phyloP scores from a whole-genome alignment of 2,888 invertebrate genomes.

The Chrysolina haemoptera region DNA sequence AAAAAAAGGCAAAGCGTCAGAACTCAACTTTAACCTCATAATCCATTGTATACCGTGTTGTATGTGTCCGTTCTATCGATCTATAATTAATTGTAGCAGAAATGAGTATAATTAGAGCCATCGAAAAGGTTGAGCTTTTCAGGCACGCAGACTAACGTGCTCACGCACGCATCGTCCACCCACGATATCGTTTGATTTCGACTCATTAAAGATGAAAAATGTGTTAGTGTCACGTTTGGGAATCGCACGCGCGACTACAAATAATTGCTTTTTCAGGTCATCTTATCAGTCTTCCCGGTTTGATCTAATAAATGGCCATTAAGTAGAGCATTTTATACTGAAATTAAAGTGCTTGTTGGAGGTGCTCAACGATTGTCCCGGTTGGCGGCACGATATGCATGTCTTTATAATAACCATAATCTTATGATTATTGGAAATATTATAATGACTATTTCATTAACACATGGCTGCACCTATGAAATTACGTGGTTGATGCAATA shows the following conservation, averaged over 20 bases:
- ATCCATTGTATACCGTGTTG: slow-evolving; percentile 12
- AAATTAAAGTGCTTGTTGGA: background rate
- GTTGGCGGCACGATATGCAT: background rate
- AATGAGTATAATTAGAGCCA: slow-evolving; percentile 46
- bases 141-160: slow-evolving; percentile 42
- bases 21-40: background rate
- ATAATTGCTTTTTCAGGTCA: slow-evolving; percentile 41
- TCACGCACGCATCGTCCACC: slow-evolving; percentile 38
- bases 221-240: slow-evolving; percentile 40
- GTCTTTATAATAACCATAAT: no score
- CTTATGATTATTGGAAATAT: no score
- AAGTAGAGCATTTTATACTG: background rate
- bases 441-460: no score
- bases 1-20: background rate
- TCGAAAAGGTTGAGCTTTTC: slow-evolving; percentile 36
- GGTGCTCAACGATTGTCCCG: background rate
- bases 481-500: no score
- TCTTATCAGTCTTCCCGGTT: slow-evolving; percentile 34
- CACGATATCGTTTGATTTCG: slow-evolving; percentile 44
- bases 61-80: slow-evolving; percentile 33
- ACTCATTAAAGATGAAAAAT: slow-evolving; percentile 48
- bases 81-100: slow-evolving; percentile 42
- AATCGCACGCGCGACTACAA: slow-evolving; percentile 21
- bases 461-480: no score
- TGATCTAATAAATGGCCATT: slow-evolving; percentile 33